Conservation (phyloP, 2,797 vertebrate genomes). For the Manis pentadactyla region DNA sequence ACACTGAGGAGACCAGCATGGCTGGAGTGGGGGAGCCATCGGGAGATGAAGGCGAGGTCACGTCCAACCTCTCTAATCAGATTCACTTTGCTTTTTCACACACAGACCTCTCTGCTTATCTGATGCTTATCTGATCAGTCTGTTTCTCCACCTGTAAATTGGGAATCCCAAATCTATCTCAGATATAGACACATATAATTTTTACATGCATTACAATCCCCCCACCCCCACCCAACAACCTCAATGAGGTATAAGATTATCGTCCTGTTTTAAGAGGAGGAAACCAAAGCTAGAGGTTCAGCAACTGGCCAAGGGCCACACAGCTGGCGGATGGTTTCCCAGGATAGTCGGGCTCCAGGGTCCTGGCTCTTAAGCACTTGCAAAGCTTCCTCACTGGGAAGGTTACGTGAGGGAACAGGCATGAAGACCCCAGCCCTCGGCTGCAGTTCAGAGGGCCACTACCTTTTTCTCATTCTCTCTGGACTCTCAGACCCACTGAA, state of each 20-base stretch:
- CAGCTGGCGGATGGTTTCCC: fast-evolving
- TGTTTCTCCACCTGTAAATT: background rate
- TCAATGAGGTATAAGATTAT: background rate
- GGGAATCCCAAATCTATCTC: background rate
- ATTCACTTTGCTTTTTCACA: background rate
- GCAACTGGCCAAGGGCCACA: background rate
- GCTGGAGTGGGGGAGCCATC: fast-evolving
- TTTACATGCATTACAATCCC: background rate
- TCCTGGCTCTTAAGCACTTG: background rate
- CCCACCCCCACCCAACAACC: too few species aligned
- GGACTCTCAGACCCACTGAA: background rate
- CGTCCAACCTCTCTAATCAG: too few species aligned
- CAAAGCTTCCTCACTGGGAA: background rate
- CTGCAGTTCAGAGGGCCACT: background rate
- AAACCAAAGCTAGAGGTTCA: background rate
- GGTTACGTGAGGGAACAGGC: fast-evolving
- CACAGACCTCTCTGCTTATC: background rate
- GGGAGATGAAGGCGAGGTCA: background rate
- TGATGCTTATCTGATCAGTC: background rate
- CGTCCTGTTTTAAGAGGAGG: background rate
- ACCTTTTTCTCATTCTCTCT: background rate
- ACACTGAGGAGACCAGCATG: fast-evolving
- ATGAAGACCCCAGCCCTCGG: fast-evolving
- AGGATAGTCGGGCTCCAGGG: background rate
- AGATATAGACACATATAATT: background rate